These are phyloP conservation scores for Rhabdomys dilectus DNA, from an alignment of 2,113 vertebrate genomes.

Conservation along the genomic window DNA sequence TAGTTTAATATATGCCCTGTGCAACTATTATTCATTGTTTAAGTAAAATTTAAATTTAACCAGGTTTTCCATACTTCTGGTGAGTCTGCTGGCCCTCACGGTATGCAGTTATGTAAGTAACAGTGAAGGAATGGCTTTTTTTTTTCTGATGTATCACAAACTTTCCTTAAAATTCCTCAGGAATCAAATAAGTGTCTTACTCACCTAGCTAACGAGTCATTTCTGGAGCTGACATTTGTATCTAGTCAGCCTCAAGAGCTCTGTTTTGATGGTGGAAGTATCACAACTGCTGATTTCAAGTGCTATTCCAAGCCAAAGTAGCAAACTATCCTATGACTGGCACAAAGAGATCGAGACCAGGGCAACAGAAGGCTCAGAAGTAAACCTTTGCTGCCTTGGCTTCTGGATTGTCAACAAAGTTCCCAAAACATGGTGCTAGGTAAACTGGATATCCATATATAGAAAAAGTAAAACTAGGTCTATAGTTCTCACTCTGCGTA, in stretches of 20 bases:
- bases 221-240: not conserved
- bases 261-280: not conserved
- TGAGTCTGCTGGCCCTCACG: not conserved
- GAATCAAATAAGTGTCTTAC: conserved; percentile 15
- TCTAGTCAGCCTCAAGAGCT: not conserved
- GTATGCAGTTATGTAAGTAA: not conserved
- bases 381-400: not conserved
- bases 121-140: not conserved
- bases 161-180: conserved; percentile 36
- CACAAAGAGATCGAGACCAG: not conserved
- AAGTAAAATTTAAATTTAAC: conserved; percentile 46
- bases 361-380: not conserved
- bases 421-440: not conserved
- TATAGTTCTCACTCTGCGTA: not conserved
- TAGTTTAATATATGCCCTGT: not conserved
- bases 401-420: not conserved
- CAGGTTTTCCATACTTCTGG: conserved; percentile 7
- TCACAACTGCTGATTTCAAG: not conserved
- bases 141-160: conserved; percentile 7
- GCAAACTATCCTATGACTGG: not conserved
- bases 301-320: not conserved
- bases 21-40: conserved; percentile 20
- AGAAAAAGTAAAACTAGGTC: not conserved
- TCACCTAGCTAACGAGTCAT: not conserved
- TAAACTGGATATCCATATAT: not conserved